A percentile compares a stretch with the other conserved stretches of the same genome.
Evolutionary conservation across 2,888 invertebrate genomes (phyloP).

Genomic region (Gandaritis pyraliata): DNA sequence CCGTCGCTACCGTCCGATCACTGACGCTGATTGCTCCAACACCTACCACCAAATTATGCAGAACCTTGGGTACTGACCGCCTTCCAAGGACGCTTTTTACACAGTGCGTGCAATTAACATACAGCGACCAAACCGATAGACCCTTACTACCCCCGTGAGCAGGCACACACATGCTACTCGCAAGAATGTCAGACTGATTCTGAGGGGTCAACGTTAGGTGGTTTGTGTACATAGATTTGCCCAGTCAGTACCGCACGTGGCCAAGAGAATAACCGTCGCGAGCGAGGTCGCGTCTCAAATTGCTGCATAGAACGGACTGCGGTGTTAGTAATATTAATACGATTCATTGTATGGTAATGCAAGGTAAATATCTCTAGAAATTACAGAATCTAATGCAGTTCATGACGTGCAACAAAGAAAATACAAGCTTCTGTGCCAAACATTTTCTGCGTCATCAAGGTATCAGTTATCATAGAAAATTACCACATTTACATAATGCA

Average conservation of each 20-base stretch:
- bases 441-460: constrained; percentile 4
- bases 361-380: neutral
- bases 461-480: too few species aligned
- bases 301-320: constrained; percentile 81
- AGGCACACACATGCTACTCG: constrained; percentile 48
- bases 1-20: constrained; percentile 59
- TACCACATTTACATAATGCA: too few species aligned
- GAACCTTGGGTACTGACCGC: constrained; percentile 79
- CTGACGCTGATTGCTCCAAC: constrained; percentile 68
- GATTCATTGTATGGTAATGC: constrained; percentile 31
- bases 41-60: constrained; percentile 68
- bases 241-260: constrained; percentile 59
- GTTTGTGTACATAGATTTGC: constrained; percentile 48
- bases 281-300: constrained; percentile 77
- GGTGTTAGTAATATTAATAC: constrained; percentile 77
- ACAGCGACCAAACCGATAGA: constrained; percentile 51
- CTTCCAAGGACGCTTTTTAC: constrained; percentile 71
- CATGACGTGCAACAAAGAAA: constrained; percentile 16
- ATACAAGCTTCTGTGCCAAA: constrained; percentile 12
- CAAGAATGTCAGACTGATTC: constrained; percentile 39
- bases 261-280: constrained; percentile 56
- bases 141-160: constrained; percentile 49
- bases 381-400: constrained; percentile 14
- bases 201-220: constrained; percentile 50
- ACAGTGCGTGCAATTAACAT: constrained; percentile 72